Evolutionary conservation across 2,113 vertebrate species (phyloP), one percentile per base, ranked within the genome.

Genomic region (Etheostoma cragini): DNA sequence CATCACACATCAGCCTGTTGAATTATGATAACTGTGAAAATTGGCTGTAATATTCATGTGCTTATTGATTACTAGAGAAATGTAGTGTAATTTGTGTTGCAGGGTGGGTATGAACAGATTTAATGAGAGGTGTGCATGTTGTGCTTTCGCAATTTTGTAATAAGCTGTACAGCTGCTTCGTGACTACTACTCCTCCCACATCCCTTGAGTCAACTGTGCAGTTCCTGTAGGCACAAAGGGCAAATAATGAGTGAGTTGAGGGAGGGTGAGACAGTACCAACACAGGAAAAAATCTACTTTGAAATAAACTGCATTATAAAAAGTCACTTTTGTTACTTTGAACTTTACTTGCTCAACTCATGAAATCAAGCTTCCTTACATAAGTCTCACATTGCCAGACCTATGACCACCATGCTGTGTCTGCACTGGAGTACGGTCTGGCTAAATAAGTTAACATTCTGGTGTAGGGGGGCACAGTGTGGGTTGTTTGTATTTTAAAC

Each of bases 141-240:
- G 17, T 62, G 30, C 47, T 77, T 46, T 52, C 54, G 46, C 50
- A 24, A 17, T 46, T 78, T 46, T 60, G 35, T 22, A 61, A 46
- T 58, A 71, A 75, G 61, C 58, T 50, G 62, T 56, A 70, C 26
- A 78, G 60, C 12, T 74, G 50, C 56, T 33, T 30, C 57, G 54
- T 82, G 83, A 79, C 64, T 38, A 61, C 74, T 52, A 50, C 17
- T 17, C 68, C 74, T 26, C 67, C 83, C 33, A 81, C 78, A 62
- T 60, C 52, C 49, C 35, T 50, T 70, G 64, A 77, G 45, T 73
- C 80, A 77, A 63, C 57, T 5, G 14, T 30, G 63, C 63, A 53
- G 63, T 62, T 75, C 72, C 79, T 76, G 73, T 81, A 61, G 70
- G 73, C 80, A 57, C 52, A 47, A 38, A 22, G 42, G 46, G 77